Evolutionary conservation across 2,797 vertebrate species (phyloP), one percentile per base, ranked within the genome.

Genomic region (Eidolon dupreanum): DNA sequence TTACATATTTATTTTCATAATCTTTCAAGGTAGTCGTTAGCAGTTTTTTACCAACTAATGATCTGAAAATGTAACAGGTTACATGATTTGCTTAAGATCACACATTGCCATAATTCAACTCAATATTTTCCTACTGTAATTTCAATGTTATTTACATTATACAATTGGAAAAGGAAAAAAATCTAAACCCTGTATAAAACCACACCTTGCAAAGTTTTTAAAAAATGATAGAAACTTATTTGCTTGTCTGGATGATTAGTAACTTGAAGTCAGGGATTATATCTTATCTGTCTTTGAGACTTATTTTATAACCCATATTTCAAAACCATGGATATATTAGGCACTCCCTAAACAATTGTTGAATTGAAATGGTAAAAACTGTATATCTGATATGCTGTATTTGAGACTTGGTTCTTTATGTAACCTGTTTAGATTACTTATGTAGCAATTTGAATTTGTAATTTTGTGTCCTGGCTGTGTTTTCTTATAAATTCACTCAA

Each of bases 401-500:
- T 6, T 33, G 38, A 77, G 15, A 4, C 17, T 53, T 87, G 31
- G 15, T 86, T 92, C 49, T 57, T 83, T 41, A 26, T 59, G 41
- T 2, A 43, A 57, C 7, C 15, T 19, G 13, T 51, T 78, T 17
- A 22, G 59, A 49, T 88, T 55, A 43, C 17, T 94, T 77, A 65
- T 33, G 15, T 20, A 33, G 74, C 22, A 41, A 74, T 63, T 93
- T 65, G 71, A 61, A 66, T 65, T 33, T 82, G 83, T 77, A 31
- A 51, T 6, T 59, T 90, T 84, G 17, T 16, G 20, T 53, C 38
- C 38, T 81, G 43, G 36, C 33, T 33, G 26, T 74, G 26, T 70
- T 90, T 92, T 92, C 68, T 83, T 33, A 87, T 71, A 73, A 86
- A 92, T 55, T 68, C 6, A 78, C 43, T 77, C 57, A 61, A 82